These are phyloP conservation scores for Phorcus lineatus DNA, from an alignment of 2,888 invertebrate species.

Conservation along the genomic window DNA sequence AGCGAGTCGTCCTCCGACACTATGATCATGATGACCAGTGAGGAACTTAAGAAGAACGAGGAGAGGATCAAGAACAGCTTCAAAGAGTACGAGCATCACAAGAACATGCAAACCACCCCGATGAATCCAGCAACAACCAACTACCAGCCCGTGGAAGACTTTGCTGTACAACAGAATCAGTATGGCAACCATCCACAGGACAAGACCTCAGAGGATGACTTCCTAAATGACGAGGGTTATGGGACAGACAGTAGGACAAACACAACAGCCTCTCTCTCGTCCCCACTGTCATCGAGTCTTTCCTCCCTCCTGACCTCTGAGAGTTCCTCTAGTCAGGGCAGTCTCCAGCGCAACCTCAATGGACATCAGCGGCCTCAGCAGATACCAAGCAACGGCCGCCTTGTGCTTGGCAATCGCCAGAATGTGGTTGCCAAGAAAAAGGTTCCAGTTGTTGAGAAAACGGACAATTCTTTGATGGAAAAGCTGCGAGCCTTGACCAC, in stretches of 20 bases:
- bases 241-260: conserved; percentile 63
- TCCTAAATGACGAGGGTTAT: conserved; percentile 63
- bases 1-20: conserved; percentile 57
- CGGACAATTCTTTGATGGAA: conserved; percentile 59
- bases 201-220: conserved; percentile 35
- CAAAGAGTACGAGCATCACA: conserved; percentile 46
- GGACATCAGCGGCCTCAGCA: conserved; percentile 21
- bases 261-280: conserved; percentile 57
- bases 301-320: conserved; percentile 49
- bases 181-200: not conserved
- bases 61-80: conserved; percentile 55
- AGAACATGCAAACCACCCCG: not conserved
- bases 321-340: conserved; percentile 34
- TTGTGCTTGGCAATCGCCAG: conserved; percentile 24
- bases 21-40: conserved; percentile 63
- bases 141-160: not conserved
- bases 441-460: conserved; percentile 38
- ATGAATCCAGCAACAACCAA: not conserved
- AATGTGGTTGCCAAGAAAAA: conserved; percentile 29
- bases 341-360: not conserved
- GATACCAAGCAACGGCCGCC: conserved; percentile 30
- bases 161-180: not conserved
- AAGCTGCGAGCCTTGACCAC: conserved; percentile 61
- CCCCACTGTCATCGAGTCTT: conserved; percentile 61
- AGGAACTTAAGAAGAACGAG: conserved; percentile 52